Evolutionary conservation across 2,888 invertebrate genomes (phyloP), one percentile per base, ranked within the genome.

Genomic region (Entomobrya proxima): DNA sequence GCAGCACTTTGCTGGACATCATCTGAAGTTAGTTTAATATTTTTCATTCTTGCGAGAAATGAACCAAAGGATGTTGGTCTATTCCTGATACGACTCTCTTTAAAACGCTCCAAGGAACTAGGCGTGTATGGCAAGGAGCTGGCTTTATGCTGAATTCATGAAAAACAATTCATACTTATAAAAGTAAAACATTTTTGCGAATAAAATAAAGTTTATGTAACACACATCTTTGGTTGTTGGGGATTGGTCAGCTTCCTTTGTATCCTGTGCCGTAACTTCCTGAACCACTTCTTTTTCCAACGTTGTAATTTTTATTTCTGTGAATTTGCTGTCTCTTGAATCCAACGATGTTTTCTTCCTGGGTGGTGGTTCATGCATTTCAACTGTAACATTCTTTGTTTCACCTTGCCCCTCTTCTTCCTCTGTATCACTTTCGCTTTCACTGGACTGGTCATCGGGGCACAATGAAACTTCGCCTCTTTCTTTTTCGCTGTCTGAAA

Each of bases 41-140:
- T 82, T 50, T 82, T 82, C 3, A 82, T 82, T 75, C 75, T 74
- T 6, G 61, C 47, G 6, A 82, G 35, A 61, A 82, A 82, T 6
- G 81, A 82, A 0, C 61, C 75, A 50, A 74, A 82, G 1, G 81
- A 82, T 7, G 81, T 15, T 5, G 80, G 80, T 44, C 72, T n/a
- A 32, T 80, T 80, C n/a, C 81, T 82, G 0, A 82, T 27, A 58
- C 61, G 61, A 24, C 18, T 74, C 15, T 82, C 61, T 27, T 82
- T 82, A 9, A 75, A 82, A 13, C 58, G 47, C 1, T 75, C 81
- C 18, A 78, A 30, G 11, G 77, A 58, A 44, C 37, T 13, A 0
- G 75, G 75, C 15, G 21, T 24, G 11, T 74, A 30, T 2, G 52
- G 75, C 7, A 32, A 27, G 11, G 74, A 32, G 2, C 13, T 21